Evolutionary conservation across 2,113 vertebrate genomes (phyloP), one percentile per base, ranked within the genome.

Genomic region (Procapra przewalskii): DNA sequence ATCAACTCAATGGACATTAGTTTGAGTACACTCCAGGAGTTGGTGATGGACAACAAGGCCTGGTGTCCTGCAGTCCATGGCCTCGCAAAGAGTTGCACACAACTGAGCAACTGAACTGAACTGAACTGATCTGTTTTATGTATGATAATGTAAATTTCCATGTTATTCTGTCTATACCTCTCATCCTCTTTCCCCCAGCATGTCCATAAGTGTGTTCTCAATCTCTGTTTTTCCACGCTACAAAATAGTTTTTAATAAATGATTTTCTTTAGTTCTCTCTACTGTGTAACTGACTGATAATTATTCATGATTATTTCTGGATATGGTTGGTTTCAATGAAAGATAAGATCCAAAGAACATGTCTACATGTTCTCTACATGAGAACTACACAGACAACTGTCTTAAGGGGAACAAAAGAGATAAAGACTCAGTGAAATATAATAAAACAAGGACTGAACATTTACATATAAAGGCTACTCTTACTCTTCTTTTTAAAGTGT

Each of bases 11-110:
- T 62, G 29, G 60, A 16, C 60, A 62, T 62, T 29, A 62, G 13
- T 31, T 15, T 62, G 29, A 0, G 0, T 33, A 33, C 33, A 62
- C 29, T 62, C 29, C 14, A 62, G 60, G 60, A 7, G 29, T 33
- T 62, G 29, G 29, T 62, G 60, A 62, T 31, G 60, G 60, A 62
- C 60, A 62, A 14, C 0, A 1, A 62, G 29, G 60, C 60, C 29
- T 29, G 1, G 14, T 0, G 1, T 15, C 13, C 60, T 33, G 14
- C 27, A 33, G 29, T 62, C 14, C 60, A 62, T 62, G 60, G 29
- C 13, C 3, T 62, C 1, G 0, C 29, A 62, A 27, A 59, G 29
- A 33, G 13, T 62, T 15, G 12, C 14, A 62, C 60, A 62, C 0
- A 1, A 33, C 60, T 62, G 6, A 62, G 60, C 60, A 62, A 62